A percentile compares a stretch with the other conserved stretches of the same genome.
These are phyloP conservation scores for Pungitius pungitius DNA, from an alignment of 2,113 vertebrate species.

Conservation along the genomic window DNA sequence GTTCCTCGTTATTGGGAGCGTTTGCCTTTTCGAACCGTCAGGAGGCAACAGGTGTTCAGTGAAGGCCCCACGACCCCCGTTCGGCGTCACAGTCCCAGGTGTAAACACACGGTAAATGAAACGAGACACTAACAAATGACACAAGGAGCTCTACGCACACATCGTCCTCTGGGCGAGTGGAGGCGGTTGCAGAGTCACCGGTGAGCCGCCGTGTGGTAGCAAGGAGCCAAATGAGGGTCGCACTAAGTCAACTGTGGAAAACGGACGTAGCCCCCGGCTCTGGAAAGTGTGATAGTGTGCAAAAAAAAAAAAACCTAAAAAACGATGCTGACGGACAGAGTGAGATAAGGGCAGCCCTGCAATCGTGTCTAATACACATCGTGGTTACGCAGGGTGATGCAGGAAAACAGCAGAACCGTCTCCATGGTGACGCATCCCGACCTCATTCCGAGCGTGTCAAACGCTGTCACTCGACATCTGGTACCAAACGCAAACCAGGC, in stretches of 20 bases:
- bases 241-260: conserved; percentile 44
- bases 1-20: background rate
- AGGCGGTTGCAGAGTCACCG: too few relatives aligned
- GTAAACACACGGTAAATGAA: conserved; percentile 7
- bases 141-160: too few relatives aligned
- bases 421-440: background rate
- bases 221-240: conserved; percentile 35
- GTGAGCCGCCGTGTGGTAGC: background rate
- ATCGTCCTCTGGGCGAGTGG: background rate
- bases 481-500: too few relatives aligned
- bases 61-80: too few relatives aligned
- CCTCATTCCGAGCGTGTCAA: background rate
- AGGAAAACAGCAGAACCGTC: conserved; percentile 21
- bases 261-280: conserved; percentile 39
- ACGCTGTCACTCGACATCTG: too few relatives aligned
- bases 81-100: conserved; percentile 6
- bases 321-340: conserved; percentile 37
- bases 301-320: too few relatives aligned
- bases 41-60: too few relatives aligned
- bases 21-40: conserved; percentile 28
- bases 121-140: background rate
- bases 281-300: conserved; percentile 37
- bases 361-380: conserved; percentile 40
- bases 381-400: conserved; percentile 10
- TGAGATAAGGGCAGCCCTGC: conserved; percentile 42